Base-by-base conservation (phyloP, 2,113 vertebrate species). In the Numida meleagris region DNA sequence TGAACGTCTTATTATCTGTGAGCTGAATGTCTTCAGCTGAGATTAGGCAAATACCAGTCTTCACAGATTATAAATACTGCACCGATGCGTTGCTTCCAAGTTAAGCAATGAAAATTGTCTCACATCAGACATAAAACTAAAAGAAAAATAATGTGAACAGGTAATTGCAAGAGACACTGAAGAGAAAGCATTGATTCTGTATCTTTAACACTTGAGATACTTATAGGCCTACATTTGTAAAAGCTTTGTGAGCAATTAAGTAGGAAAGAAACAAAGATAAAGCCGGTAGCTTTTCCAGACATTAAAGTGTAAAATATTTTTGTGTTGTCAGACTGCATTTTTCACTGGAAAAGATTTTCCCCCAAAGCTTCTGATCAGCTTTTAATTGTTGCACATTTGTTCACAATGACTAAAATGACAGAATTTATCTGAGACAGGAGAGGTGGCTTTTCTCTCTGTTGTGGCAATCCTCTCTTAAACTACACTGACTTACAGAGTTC, bases 1-100 rank as follows among this genome's bases (percentile, higher is more conserved):
- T 61, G 23, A 82, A 74, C 25, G 65, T 74, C 95, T 94, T 96
- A 68, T 72, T 95, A 46, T 79, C 78, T 76, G 48, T 46, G 72
- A 93, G 31, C n/a, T 93, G n/a, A 55, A 67, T 50, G 57, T 55
- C 76, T 86, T 93, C 55, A 94, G 61, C 58, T 31, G 36, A 77
- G 83, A 93, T 91, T 80, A 90, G 76, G 73, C 59, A 94, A n/a
- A 75, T 50, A 36, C 0, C 0, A 9, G 74, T 72, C 29, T 33
- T 82, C 79, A 71, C 48, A 50, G 40, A 82, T 86, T 82, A 88
- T 50, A 65, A 92, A 38, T 21, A 12, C 27, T 20, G 51, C 58
- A 36, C 23, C 25, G 46, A 61, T 51, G 53, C 38, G 38, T 58
- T 79, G 68, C 36, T 10, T 3, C 53, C 1, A 1, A 46, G 4